phyloP scores from a whole-genome alignment of 2,888 invertebrate genomes.

The Macaria liturata region DNA sequence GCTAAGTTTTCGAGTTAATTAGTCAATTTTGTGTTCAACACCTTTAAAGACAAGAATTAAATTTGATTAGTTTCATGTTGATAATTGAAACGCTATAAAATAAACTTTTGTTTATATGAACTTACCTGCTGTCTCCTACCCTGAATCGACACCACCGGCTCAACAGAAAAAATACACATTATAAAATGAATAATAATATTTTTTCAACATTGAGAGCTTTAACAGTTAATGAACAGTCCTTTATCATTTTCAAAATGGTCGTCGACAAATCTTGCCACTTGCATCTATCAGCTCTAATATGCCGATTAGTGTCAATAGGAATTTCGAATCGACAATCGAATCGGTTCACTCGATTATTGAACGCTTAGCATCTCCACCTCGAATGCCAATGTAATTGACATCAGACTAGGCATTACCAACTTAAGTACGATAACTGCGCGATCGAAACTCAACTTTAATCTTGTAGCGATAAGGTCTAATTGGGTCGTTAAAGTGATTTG shows the following conservation, averaged over 20 bases:
- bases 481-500: conserved; percentile 44
- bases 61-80: too few species aligned
- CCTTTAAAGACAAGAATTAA: not conserved
- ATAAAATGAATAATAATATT: too few species aligned
- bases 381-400: conserved; percentile 65
- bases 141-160: too few species aligned
- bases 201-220: too few species aligned
- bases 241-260: conserved; percentile 2
- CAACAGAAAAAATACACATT: too few species aligned
- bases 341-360: conserved; percentile 50
- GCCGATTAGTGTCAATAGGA: conserved; percentile 38
- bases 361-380: conserved; percentile 52
- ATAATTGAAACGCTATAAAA: too few species aligned
- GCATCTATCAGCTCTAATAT: conserved; percentile 20
- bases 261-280: not conserved
- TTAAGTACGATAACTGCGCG: conserved; percentile 24
- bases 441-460: conserved; percentile 54
- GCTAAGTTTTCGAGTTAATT: not conserved
- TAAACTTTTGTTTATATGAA: too few species aligned
- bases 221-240: not conserved
- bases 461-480: conserved; percentile 46
- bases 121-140: too few species aligned
- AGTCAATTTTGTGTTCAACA: not conserved
- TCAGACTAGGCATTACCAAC: conserved; percentile 38
- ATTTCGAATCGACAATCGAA: conserved; percentile 40